Evolutionary conservation across 2,113 vertebrate genomes (phyloP).

Genomic region (Poecile atricapillus): DNA sequence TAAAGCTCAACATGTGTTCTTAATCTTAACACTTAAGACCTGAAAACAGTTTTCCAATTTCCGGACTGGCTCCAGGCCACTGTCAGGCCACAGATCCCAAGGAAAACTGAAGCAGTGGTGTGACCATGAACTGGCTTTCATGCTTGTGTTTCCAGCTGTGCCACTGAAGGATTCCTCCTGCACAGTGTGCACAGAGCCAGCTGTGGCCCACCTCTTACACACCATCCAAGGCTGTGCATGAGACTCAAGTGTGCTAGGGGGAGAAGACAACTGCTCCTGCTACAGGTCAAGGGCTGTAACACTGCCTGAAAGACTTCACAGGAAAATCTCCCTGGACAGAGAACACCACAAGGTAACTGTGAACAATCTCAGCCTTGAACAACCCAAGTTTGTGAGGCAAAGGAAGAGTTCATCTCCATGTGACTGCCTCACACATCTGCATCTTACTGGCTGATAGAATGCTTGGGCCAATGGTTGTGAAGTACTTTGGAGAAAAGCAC

Average conservation of each 20-base stretch:
- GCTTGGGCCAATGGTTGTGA: neutral
- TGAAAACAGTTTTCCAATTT: conserved; percentile 91
- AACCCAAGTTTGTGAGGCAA: neutral
- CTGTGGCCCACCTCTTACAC: neutral
- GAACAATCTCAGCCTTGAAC: neutral
- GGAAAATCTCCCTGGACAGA: neutral
- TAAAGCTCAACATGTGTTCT: conserved; percentile 85
- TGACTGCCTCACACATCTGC: neutral
- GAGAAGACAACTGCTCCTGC: neutral
- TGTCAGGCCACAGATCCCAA: conserved; percentile 66
- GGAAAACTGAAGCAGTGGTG: conserved; percentile 74
- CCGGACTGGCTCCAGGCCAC: conserved; percentile 84
- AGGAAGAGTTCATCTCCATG: neutral
- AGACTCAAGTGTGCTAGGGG: neutral
- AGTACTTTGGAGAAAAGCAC: neutral
- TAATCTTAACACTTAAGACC: conserved; percentile 81
- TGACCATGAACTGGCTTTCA: conserved; percentile 75
- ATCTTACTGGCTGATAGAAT: neutral
- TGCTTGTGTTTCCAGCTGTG: conserved; percentile 78
- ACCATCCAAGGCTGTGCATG: neutral
- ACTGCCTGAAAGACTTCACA: neutral
- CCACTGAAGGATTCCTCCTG: conserved; percentile 74
- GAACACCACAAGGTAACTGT: neutral
- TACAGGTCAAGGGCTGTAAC: neutral
- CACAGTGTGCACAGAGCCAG: neutral